A percentile compares a stretch with the other conserved stretches of the same genome.
Evolutionary conservation across 2,888 invertebrate genomes (phyloP).

Genomic region (Oscheius sp.): DNA sequence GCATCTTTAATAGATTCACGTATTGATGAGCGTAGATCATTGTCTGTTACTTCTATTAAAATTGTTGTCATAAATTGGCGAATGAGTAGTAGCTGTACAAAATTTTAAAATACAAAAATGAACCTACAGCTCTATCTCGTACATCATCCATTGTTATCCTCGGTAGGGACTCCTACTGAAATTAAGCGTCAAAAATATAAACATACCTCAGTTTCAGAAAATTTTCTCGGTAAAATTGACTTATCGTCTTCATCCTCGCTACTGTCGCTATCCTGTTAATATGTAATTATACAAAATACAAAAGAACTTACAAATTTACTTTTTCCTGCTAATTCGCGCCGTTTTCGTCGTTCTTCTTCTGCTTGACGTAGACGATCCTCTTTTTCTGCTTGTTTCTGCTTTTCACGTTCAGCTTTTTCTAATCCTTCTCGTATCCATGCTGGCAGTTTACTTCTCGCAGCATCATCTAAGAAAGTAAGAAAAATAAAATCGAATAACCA

Average conservation of each 20-base stretch:
- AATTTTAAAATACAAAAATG: neutral
- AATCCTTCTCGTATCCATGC: conserved; percentile 96
- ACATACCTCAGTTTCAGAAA: neutral
- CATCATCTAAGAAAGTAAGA: conserved; percentile 33
- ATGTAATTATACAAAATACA: neutral
- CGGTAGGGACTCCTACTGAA: neutral
- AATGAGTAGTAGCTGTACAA: conserved; percentile 3
- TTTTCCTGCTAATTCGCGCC: conserved; percentile 52
- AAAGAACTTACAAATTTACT: conserved; percentile 56
- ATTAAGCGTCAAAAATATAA: neutral
- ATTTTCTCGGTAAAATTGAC: neutral
- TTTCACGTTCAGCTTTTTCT: conserved; percentile 96
- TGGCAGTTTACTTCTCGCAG: conserved; percentile 77
- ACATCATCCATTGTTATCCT: neutral
- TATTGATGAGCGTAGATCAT: conserved; percentile 85
- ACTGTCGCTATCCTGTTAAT: conserved; percentile 53
- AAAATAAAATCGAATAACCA: no score
- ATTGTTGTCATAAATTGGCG: conserved; percentile 82
- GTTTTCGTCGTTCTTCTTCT: conserved; percentile 44
- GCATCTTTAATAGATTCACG: conserved; percentile 75
- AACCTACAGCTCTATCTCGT: conserved; percentile 13
- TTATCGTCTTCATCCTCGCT: conserved; percentile 50
- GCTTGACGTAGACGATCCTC: conserved; percentile 50
- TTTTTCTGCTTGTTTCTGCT: conserved; percentile 83
- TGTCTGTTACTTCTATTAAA: conserved; percentile 89